A percentile compares a stretch with the other conserved stretches of the same genome.
Conservation (phyloP, 2,113 vertebrate genomes). For the Hydrolagus affinis region DNA sequence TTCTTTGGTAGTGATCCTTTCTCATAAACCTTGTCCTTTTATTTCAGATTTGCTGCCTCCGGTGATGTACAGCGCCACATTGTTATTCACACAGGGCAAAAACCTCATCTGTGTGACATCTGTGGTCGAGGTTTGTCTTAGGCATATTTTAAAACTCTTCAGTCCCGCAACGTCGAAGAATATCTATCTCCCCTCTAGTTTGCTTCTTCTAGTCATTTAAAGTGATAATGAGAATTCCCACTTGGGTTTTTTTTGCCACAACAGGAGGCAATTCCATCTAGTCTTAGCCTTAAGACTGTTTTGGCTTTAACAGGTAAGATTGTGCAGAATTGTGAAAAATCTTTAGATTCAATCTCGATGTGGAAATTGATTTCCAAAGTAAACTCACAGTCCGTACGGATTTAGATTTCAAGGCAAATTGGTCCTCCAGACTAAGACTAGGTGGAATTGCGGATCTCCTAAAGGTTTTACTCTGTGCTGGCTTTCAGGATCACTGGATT, state of each 20-base stretch:
- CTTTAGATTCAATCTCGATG: no score
- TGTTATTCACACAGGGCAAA: constrained; percentile 88
- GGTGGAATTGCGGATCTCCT: no score
- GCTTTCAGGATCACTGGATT: no score
- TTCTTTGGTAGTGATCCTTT: background rate
- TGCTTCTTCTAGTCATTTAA: background rate
- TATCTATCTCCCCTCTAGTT: background rate
- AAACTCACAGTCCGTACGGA: no score
- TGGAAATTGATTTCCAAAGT: no score
- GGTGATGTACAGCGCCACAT: constrained; percentile 93
- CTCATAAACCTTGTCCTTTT: background rate
- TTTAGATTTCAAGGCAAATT: no score
- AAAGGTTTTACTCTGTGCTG: no score
- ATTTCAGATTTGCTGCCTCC: constrained; percentile 81
- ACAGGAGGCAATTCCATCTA: background rate
- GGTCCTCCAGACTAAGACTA: no score
- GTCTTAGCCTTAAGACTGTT: no score
- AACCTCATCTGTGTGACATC: constrained; percentile 88
- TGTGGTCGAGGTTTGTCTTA: constrained; percentile 76
- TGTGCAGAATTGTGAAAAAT: no score
- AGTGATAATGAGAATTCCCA: background rate
- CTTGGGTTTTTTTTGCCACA: background rate
- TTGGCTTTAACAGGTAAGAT: no score
- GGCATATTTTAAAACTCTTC: background rate
- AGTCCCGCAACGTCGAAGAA: no score